These are phyloP conservation scores for Cetonia aurata DNA, from an alignment of 2,888 invertebrate species.

Conservation along the genomic window DNA sequence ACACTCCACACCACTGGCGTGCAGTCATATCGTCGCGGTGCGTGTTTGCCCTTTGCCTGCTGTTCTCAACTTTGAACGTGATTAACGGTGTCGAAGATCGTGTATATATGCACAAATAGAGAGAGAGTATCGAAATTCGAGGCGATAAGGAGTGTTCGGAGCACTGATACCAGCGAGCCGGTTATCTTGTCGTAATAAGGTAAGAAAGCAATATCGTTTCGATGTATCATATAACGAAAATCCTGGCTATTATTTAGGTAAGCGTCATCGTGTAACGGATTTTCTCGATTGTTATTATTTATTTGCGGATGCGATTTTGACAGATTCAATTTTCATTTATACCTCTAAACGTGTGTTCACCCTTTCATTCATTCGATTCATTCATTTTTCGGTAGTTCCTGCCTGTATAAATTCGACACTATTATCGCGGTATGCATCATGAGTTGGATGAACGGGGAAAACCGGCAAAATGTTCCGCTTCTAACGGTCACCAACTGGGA, in stretches of 20 bases:
- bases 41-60: constrained; percentile 45
- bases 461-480: not conserved
- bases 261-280: too few species aligned
- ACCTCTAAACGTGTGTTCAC: too few species aligned
- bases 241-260: too few species aligned
- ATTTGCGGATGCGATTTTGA: too few species aligned
- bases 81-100: constrained; percentile 33
- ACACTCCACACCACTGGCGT: constrained; percentile 37
- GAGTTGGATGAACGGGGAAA: not conserved
- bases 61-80: constrained; percentile 38
- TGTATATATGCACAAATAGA: constrained; percentile 35
- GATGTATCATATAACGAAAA: constrained; percentile 6
- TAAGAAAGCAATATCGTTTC: constrained; percentile 5
- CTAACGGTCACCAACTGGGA: not conserved
- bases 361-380: too few species aligned
- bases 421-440: not conserved
- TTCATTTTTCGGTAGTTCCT: not conserved
- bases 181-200: constrained; percentile 12
- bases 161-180: constrained; percentile 16
- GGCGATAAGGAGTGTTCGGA: constrained; percentile 38
- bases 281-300: too few species aligned
- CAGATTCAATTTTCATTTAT: too few species aligned
- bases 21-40: constrained; percentile 48
- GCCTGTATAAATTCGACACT: not conserved
- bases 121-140: constrained; percentile 26